These are phyloP conservation scores for Bilobella aurantiaca DNA, from an alignment of 1,140 invertebrate genomes.

Conservation along the genomic window DNA sequence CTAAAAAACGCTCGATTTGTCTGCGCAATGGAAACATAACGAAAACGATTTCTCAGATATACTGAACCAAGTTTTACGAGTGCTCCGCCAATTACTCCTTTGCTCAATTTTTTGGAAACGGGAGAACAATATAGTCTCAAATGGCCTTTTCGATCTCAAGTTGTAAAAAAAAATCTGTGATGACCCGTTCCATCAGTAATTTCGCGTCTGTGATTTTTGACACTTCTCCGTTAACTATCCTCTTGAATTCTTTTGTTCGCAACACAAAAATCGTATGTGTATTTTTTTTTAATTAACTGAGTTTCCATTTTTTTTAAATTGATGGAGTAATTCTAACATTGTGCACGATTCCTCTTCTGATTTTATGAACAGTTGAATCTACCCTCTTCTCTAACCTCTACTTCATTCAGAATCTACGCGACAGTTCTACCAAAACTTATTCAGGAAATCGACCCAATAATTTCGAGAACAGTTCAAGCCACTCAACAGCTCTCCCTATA, in stretches of 20 bases:
- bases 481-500: no score
- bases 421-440: no score
- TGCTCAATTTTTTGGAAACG: background rate
- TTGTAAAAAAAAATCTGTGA: background rate
- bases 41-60: background rate
- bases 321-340: background rate
- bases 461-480: no score
- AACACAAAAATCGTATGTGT: background rate
- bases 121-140: background rate
- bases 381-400: background rate
- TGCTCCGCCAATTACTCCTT: background rate
- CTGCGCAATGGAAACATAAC: no score
- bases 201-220: background rate
- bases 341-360: slow-evolving; percentile 7
- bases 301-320: background rate
- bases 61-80: background rate
- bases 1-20: no score
- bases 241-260: no score
- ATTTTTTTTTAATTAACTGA: background rate
- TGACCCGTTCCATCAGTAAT: background rate
- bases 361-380: slow-evolving; percentile 6
- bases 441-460: no score
- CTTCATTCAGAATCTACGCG: no score
- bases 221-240: no score
- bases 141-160: background rate